Base-by-base conservation (phyloP, 2,888 invertebrate species). In the Dastarcus helophoroides region DNA sequence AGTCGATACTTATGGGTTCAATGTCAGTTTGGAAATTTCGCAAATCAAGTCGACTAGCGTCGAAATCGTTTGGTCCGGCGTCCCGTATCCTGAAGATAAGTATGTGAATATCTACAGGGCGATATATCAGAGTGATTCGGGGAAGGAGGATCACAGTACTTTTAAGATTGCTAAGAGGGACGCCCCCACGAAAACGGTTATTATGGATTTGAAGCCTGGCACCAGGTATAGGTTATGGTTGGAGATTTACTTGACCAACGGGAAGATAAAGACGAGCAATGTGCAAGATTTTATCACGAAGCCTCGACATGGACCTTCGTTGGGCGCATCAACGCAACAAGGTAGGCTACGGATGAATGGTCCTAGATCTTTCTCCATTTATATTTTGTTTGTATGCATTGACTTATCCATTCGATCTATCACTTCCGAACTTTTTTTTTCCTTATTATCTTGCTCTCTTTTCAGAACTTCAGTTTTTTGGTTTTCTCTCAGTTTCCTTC, bases 31-130 rank as follows among this genome's bases (percentile, higher is more conserved):
- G 3, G 81, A 82, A 44, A 77, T 81, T 1, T 73, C 76, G 8
- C 70, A 79, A 36, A 73, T 88, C 0, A 84, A 84, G 41, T 69
- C 83, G 0, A 76, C 75, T 29, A 78, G 79, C 6, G 79, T 82
- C 0, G 84, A 84, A 49, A 69, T 90, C 4, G 69, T 72, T 3
- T 89, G 88, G 85, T 73, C 67, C 27, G 90, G 90, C 1, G 78
- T 90, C 0, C 90, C 90, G 0, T 76, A 82, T 43, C 90, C 90
- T 0, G 82, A 86, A 39, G 88, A 89, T 55, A 84, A 89, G 55
- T 89, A 80, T 63, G 84, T 90, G 28, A 82, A 88, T 43, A 85
- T 90, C 47, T 89, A 83, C 63, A 71, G 88, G 32, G 85, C 85
- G 1, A 84, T 86, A 41, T 82, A 81, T 56, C 78, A 80, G 54